Percentiles rank a stretch among this genome's conserved stretches.
These are phyloP conservation scores for Troides oblongomaculatus DNA, from an alignment of 2,888 invertebrate species.

Conservation along the genomic window DNA sequence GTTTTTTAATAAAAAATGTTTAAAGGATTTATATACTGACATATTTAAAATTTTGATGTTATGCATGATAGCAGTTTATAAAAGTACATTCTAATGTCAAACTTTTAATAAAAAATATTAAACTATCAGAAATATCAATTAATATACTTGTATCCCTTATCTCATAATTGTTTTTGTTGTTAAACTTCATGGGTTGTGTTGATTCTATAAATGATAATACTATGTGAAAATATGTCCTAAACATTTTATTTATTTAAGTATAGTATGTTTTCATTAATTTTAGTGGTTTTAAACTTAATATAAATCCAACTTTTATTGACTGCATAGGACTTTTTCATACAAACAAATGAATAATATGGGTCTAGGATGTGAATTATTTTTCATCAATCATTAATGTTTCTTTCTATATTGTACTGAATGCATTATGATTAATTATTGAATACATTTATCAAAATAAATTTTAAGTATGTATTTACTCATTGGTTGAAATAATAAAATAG, in stretches of 20 bases:
- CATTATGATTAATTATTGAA: neutral
- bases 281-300: neutral
- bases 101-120: neutral
- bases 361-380: neutral
- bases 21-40: neutral
- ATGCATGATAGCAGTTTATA: neutral
- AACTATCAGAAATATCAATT: constrained; percentile 5
- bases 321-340: neutral
- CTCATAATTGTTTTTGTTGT: constrained; percentile 14
- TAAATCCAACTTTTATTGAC: neutral
- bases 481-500: neutral
- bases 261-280: constrained; percentile 15
- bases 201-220: neutral
- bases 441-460: neutral
- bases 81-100: neutral
- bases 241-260: constrained; percentile 23
- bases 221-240: constrained; percentile 20
- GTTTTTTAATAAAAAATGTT: neutral
- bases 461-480: neutral
- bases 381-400: neutral
- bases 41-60: neutral
- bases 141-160: constrained; percentile 21
- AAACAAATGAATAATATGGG: neutral
- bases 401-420: constrained; percentile 1
- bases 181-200: neutral